Evolutionary conservation across 2,888 invertebrate genomes (phyloP).

Genomic region (Glyphotaelius pellucidus): DNA sequence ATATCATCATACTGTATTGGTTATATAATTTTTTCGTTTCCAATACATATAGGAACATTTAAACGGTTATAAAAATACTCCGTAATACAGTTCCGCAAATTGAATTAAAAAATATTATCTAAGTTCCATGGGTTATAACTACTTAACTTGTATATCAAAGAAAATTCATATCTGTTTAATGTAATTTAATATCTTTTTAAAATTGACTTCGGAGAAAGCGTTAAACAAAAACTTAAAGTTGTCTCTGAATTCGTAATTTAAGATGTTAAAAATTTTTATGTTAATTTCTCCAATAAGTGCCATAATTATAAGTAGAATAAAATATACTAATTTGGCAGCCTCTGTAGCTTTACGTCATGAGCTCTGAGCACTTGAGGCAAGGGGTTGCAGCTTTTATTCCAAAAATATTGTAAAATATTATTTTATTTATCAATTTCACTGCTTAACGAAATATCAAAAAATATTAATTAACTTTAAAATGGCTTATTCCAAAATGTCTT

Average conservation of each 20-base stretch:
- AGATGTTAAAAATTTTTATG: too few species aligned
- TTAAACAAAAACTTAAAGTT: too few species aligned
- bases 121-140: too few species aligned
- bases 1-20: neutral
- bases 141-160: too few species aligned
- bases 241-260: too few species aligned
- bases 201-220: too few species aligned
- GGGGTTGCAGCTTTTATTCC: neutral
- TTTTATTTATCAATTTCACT: neutral
- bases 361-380: neutral
- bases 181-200: too few species aligned
- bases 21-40: neutral
- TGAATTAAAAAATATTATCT: too few species aligned
- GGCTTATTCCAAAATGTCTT: neutral
- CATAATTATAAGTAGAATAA: neutral
- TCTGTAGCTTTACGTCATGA: neutral
- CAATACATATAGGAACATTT: neutral
- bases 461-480: neutral
- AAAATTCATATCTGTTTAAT: too few species aligned
- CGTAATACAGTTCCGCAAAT: neutral
- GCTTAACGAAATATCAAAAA: neutral
- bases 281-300: neutral
- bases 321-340: neutral
- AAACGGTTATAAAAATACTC: neutral
- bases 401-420: neutral